Base-by-base conservation (phyloP, 2,113 vertebrate genomes). In the Amblyornis subalaris region DNA sequence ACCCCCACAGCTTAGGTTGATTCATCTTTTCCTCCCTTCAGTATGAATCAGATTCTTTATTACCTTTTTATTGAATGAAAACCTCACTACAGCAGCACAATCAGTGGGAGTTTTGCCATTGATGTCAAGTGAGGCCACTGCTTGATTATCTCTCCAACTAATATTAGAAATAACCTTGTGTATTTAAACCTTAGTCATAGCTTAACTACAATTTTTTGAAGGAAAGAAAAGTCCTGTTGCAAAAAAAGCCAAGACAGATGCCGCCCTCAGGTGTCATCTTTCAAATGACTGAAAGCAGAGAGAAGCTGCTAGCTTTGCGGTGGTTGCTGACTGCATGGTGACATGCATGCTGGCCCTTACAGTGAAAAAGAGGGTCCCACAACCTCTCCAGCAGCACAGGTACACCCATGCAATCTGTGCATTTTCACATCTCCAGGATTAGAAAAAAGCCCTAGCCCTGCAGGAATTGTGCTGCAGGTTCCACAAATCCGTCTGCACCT, bases 11-110 rank as follows among this genome's bases (percentile, higher is more conserved):
- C 55, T 47, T 74, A 79, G 22, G 33, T 25, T 88, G 88, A 96
- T 77, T 96, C 67, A 92, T 94, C 35, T 77, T 88, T 92, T 91
- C 71, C 61, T 95, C 24, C 64, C 26, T 86, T 66, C 31, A 21
- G 55, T 54, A 89, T 74, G 69, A 96, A 88, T 86, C 80, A 86
- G 64, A 71, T 55, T 44, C 69, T 48, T 95, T 70, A 91, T 77
- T 88, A 75, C 55, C 40, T 77, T 88, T 91, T 83, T 84, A 64
- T 40, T 94, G 90, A 95, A 83, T 96, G 82, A 90, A 95, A 94
- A 77, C 35, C 85, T 40, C 64, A 77, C 55, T 48, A 9, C 4
- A 17, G 76, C 55, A 40, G 76, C 55, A 40, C 58, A 83, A 67
- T 16, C 90, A 54, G 60, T 67, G 82, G 88, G 92, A 91, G 75